A percentile compares a stretch with the other conserved stretches of the same genome.
phyloP scores from a whole-genome alignment of 1,140 invertebrate genomes.

The Latrodectus geometricus region DNA sequence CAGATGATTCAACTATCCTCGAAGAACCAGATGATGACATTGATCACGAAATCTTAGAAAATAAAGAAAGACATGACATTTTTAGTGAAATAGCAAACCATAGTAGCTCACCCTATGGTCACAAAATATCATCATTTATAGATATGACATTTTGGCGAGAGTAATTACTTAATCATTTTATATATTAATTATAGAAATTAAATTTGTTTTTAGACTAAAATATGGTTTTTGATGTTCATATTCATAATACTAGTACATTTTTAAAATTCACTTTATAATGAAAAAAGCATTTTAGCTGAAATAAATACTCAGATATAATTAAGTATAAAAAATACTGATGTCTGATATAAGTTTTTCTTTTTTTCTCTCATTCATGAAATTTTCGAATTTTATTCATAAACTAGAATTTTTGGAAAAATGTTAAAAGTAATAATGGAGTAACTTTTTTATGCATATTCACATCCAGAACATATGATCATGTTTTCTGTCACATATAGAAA shows the following conservation, averaged over 20 bases:
- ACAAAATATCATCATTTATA: constrained; percentile 74
- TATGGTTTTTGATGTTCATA: too few species aligned
- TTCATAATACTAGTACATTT: too few species aligned
- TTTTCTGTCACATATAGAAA: too few species aligned
- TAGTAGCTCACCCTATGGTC: constrained; percentile 15
- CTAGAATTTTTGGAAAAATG: too few species aligned
- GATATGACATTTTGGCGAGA: constrained; percentile 80
- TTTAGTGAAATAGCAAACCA: constrained; percentile 15
- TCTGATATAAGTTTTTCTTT: not conserved
- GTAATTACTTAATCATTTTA: constrained; percentile 70
- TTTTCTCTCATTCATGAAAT: not conserved
- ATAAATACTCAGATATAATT: too few species aligned
- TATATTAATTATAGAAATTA: not conserved
- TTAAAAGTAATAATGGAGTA: too few species aligned
- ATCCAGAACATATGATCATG: too few species aligned
- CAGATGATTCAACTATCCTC: constrained; percentile 61
- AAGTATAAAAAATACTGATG: too few species aligned
- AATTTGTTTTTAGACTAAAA: too few species aligned
- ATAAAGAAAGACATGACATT: constrained; percentile 71
- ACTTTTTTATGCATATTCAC: too few species aligned
- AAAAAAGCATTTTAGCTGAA: too few species aligned
- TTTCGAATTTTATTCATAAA: not conserved
- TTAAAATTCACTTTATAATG: too few species aligned
- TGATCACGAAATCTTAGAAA: constrained; percentile 66
- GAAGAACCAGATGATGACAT: constrained; percentile 59